phyloP scores from a whole-genome alignment of 2,888 invertebrate species.

The Drosophila hamatofila region DNA sequence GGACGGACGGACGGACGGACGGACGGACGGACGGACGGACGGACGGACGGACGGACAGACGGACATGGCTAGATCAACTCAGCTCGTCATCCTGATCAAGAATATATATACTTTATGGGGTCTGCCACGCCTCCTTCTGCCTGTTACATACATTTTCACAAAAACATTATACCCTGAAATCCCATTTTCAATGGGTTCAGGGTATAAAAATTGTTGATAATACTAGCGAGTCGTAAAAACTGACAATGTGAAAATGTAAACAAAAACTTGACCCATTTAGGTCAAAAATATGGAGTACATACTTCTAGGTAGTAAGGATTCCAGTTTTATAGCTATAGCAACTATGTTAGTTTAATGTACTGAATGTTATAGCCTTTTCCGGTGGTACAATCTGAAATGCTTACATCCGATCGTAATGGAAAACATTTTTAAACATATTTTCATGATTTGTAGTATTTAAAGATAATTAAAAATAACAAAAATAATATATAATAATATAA shows the following conservation, averaged over 20 bases:
- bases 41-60: no score
- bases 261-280: slow-evolving; percentile 71
- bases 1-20: no score
- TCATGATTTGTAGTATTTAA: not conserved
- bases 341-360: not conserved
- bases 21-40: no score
- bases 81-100: no score
- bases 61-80: no score
- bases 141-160: no score
- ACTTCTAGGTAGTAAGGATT: slow-evolving; percentile 11
- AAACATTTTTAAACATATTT: not conserved
- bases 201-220: slow-evolving; percentile 48
- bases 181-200: no score
- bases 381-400: not conserved
- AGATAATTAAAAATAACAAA: not conserved
- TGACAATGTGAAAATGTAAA: slow-evolving; percentile 54
- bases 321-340: slow-evolving; percentile 1
- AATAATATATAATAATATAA: not conserved
- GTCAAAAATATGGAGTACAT: not conserved
- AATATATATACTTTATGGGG: no score
- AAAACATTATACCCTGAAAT: no score
- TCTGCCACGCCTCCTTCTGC: no score
- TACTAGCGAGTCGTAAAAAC: slow-evolving; percentile 50
- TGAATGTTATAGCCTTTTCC: not conserved
- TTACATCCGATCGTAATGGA: not conserved